Percentiles rank a stretch among this genome's conserved stretches.
phyloP scores from a whole-genome alignment of 2,888 invertebrate genomes.

The Orthosia gracilis region DNA sequence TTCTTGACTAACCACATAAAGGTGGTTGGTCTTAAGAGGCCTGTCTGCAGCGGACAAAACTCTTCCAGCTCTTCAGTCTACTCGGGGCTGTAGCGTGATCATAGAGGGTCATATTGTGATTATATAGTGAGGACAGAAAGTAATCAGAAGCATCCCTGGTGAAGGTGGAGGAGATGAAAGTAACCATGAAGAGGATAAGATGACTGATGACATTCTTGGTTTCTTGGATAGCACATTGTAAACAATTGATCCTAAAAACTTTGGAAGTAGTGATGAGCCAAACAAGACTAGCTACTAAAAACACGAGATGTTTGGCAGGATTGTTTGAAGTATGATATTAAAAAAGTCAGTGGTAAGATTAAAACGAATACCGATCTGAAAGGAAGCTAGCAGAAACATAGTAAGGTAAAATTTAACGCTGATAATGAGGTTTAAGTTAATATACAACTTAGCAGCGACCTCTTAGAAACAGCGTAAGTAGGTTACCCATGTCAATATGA shows the following conservation, averaged over 20 bases:
- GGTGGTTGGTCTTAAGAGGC: no score
- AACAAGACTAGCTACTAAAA: no score
- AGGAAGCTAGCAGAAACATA: neutral
- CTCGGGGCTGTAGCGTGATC: no score
- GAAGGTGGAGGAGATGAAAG: neutral
- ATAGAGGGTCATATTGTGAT: no score
- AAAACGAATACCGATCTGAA: neutral
- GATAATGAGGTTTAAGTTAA: neutral
- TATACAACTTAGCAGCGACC: neutral
- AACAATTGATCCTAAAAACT: neutral
- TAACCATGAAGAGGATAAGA: neutral
- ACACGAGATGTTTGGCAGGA: neutral
- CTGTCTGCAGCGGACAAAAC: no score
- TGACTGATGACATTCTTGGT: neutral
- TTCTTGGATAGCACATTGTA: neutral
- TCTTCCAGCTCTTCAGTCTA: no score
- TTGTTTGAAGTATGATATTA: neutral
- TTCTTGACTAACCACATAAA: no score
- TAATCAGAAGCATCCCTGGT: neutral
- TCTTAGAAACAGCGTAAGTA: conserved; percentile 2
- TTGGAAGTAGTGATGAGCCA: neutral
- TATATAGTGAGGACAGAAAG: neutral
- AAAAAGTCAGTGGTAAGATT: neutral
- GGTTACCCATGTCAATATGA: conserved; percentile 11
- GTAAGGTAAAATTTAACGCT: neutral